phyloP scores from a whole-genome alignment of 1,140 invertebrate species.

The Brachionus paranguensis region DNA sequence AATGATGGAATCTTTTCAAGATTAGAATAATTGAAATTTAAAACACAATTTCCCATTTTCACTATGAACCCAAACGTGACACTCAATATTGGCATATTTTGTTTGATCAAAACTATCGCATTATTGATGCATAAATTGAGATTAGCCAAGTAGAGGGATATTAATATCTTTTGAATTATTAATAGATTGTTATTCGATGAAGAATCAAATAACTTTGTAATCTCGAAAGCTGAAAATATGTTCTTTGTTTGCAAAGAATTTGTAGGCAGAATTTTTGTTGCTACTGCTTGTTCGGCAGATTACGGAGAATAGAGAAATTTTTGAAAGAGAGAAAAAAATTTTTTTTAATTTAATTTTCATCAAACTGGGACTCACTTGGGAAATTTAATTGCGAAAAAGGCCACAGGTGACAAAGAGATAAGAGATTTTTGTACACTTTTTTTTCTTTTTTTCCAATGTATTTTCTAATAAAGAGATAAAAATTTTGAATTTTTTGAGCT shows the following conservation, averaged over 20 bases:
- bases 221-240: neutral
- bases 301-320: neutral
- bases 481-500: neutral
- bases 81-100: neutral
- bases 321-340: neutral
- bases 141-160: neutral
- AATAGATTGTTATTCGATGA: neutral
- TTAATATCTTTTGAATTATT: neutral
- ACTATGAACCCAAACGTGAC: neutral
- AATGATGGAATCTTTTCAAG: slow-evolving; percentile 8
- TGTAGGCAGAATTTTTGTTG: neutral
- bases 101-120: neutral
- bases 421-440: neutral
- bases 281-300: neutral
- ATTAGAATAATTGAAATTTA: slow-evolving; percentile 1
- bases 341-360: neutral
- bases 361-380: neutral
- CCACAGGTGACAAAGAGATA: neutral
- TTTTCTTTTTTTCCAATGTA: no score
- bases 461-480: neutral
- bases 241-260: neutral
- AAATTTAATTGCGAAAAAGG: neutral
- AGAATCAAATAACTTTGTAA: neutral
- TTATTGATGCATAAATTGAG: neutral
- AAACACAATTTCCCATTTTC: neutral